These are phyloP conservation scores for Heliconius hortense DNA, from an alignment of 2,888 invertebrate genomes.

Conservation along the genomic window DNA sequence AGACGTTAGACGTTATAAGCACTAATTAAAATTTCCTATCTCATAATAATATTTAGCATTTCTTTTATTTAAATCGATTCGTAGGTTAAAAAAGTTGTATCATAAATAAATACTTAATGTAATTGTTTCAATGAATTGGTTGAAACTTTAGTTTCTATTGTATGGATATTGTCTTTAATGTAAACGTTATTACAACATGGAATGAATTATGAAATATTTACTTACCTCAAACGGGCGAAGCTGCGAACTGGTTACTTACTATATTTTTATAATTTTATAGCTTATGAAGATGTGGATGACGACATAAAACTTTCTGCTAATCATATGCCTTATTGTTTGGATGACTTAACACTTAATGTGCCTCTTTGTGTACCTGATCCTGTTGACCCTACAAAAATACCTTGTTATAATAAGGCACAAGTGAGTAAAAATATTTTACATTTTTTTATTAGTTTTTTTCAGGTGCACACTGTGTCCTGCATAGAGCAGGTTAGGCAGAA, in stretches of 20 bases:
- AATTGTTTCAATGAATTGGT: no score
- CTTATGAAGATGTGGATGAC: conserved; percentile 84
- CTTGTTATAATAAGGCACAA: conserved; percentile 86
- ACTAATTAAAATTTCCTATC: no score
- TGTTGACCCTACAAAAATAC: conserved; percentile 81
- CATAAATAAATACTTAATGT: no score
- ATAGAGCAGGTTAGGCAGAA: background rate
- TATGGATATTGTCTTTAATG: no score
- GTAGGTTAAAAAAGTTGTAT: no score
- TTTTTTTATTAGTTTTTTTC: background rate
- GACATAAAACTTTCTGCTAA: conserved; percentile 67
- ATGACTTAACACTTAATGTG: conserved; percentile 80
- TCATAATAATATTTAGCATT: no score
- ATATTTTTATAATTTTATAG: conserved; percentile 59
- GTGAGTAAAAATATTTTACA: conserved; percentile 52
- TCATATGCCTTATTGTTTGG: conserved; percentile 76
- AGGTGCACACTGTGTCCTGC: background rate
- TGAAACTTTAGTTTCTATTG: no score
- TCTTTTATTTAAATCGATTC: no score
- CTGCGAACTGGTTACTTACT: background rate
- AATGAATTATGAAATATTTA: no score
- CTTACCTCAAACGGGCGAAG: no score
- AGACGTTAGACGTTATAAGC: no score
- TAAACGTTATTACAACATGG: no score
- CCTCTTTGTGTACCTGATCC: conserved; percentile 84